phyloP scores from a whole-genome alignment of 2,797 vertebrate species.

The Peromyscus nudipes region DNA sequence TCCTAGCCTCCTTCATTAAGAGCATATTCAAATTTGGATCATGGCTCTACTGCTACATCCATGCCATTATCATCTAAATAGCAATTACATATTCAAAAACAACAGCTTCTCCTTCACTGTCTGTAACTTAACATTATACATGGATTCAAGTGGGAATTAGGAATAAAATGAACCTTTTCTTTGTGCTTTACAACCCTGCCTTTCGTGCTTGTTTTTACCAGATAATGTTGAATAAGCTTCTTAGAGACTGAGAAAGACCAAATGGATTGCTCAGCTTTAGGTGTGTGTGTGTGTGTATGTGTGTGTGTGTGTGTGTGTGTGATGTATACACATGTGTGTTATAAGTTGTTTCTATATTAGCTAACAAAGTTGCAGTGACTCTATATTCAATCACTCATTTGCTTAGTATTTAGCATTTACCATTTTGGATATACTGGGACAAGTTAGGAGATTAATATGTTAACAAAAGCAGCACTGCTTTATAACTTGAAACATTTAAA shows the following conservation, averaged over 20 bases:
- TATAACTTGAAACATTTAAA: constrained; percentile 68
- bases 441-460: constrained; percentile 65
- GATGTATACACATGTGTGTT: background rate
- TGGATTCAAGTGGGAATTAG: constrained; percentile 80
- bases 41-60: constrained; percentile 73
- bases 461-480: constrained; percentile 40
- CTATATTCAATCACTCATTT: constrained; percentile 44
- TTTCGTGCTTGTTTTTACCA: constrained; percentile 76
- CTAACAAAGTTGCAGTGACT: constrained; percentile 58
- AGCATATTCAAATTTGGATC: constrained; percentile 87
- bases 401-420: constrained; percentile 65
- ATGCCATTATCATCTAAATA: constrained; percentile 84
- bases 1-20: constrained; percentile 86
- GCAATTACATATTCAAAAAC: constrained; percentile 84
- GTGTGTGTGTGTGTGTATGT: constrained; percentile 26
- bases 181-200: constrained; percentile 71
- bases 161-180: constrained; percentile 80
- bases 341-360: constrained; percentile 71
- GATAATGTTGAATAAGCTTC: constrained; percentile 74
- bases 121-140: constrained; percentile 80
- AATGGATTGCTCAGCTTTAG: constrained; percentile 77
- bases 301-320: background rate
- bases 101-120: constrained; percentile 82
- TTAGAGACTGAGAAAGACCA: constrained; percentile 70
- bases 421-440: constrained; percentile 51